Evolutionary conservation across 1,140 invertebrate genomes (phyloP), one percentile per base, ranked within the genome.

Genomic region (Papilio xuthus): DNA sequence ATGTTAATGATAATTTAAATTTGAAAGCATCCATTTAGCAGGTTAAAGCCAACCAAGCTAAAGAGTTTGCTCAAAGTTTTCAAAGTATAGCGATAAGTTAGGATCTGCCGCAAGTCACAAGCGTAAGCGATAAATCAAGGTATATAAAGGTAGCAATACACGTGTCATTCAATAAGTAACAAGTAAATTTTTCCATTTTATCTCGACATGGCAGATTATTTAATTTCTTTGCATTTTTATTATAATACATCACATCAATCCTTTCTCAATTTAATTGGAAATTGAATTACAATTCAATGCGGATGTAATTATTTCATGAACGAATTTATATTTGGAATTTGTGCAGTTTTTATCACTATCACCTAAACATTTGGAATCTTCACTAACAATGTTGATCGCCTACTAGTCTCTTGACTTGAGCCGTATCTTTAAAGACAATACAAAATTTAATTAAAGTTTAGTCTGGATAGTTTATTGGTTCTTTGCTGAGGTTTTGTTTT

Each of bases 401-500:
- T 37, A 9, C n/a, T n/a, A n/a, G n/a, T 63, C 53, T 60, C 18
- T 15, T 75, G 8, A 81, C 53, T 83, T 83, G 70, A 8, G 28
- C 78, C 78, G 70, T 71, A 81, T 79, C 80, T 80, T 83, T 86
- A 83, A 85, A 84, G 81, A 88, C 86, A 88, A 88, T 88, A 88
- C 85, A 85, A 88, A 88, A 88, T 88, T 88, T 88, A 88, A 88
- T 88, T 88, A 88, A 88, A 88, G 79, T 88, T 88, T 81, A 84
- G 82, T 82, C 82, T 81, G 82, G 81, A 84, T 88, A 88, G 86
- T 88, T 88, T 85, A 88, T 88, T 85, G 85, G 86, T 84, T 86
- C 83, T 82, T 82, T 83, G 81, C 83, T 79, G 83, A 84, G 86
- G 83, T 85, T 85, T 77, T 84, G 80, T 84, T 83, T 83, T 82